These are phyloP conservation scores for Torymus texanus DNA, from an alignment of 2,888 invertebrate genomes.

Conservation along the genomic window DNA sequence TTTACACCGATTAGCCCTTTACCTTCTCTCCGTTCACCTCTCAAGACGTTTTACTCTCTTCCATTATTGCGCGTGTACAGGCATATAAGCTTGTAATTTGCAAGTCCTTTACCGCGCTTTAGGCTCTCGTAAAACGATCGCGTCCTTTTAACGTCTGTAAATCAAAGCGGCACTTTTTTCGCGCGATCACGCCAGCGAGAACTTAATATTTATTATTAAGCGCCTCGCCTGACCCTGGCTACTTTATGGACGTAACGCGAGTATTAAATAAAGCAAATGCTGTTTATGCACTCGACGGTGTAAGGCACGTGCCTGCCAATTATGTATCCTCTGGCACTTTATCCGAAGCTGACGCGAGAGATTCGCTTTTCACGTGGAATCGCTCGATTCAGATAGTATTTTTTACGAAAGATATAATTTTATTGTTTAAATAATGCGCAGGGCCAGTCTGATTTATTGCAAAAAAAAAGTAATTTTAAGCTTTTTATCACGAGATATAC, in stretches of 20 bases:
- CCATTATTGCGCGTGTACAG: constrained; percentile 32
- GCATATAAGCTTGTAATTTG: constrained; percentile 47
- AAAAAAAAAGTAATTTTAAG: too few species aligned
- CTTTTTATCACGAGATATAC: too few species aligned
- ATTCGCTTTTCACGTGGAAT: too few species aligned
- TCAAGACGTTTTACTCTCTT: constrained; percentile 29
- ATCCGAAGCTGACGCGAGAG: too few species aligned
- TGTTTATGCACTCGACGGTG: neutral
- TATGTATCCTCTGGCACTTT: too few species aligned
- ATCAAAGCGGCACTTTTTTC: constrained; percentile 40
- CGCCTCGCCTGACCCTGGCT: constrained; percentile 31
- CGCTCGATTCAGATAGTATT: too few species aligned
- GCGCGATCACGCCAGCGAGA: constrained; percentile 16
- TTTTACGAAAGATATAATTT: too few species aligned
- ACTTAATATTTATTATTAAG: constrained; percentile 48
- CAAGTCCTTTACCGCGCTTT: constrained; percentile 43
- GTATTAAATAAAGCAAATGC: constrained; percentile 3
- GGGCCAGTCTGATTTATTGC: too few species aligned
- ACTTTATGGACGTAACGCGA: constrained; percentile 30
- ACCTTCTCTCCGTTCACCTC: neutral
- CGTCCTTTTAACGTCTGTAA: constrained; percentile 29
- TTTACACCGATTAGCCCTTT: constrained; percentile 5
- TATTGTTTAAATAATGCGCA: too few species aligned
- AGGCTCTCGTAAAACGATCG: constrained; percentile 40
- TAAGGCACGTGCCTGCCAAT: too few species aligned